Conservation (phyloP, 2,797 vertebrate species). For the Coregonus suidteri region DNA sequence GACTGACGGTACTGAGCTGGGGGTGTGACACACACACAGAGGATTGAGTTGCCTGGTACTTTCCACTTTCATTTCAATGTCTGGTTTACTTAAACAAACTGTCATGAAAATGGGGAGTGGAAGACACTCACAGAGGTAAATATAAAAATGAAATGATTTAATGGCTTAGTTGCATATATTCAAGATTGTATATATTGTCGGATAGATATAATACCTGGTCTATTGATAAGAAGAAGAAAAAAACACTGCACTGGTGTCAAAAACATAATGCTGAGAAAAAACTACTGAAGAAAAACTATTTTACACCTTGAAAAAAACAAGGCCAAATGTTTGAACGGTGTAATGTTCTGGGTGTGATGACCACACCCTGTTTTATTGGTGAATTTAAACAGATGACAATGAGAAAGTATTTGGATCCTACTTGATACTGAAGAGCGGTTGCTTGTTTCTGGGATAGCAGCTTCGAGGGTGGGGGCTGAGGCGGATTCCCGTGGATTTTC, state of each 20-base stretch:
- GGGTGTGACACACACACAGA: conserved; percentile 42
- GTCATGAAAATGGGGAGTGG: conserved; percentile 19
- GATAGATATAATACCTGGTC: neutral
- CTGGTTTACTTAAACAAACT: conserved; percentile 10
- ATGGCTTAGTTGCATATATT: neutral
- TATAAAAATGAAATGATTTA: conserved; percentile 8
- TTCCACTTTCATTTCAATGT: neutral
- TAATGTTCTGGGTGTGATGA: conserved; percentile 12
- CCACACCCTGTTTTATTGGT: conserved; percentile 21
- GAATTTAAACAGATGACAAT: conserved; percentile 18
- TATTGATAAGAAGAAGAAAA: neutral
- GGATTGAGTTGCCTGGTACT: neutral
- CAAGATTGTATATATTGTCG: too few species aligned
- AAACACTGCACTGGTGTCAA: neutral
- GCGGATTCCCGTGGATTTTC: conserved; percentile 96
- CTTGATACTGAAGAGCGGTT: conserved; percentile 95
- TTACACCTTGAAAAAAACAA: neutral
- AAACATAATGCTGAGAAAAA: neutral
- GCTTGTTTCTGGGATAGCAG: conserved; percentile 89
- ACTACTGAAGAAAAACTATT: neutral
- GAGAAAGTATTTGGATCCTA: conserved; percentile 73
- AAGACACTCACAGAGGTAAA: conserved; percentile 28
- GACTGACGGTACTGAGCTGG: conserved; percentile 97
- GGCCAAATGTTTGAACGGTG: neutral
- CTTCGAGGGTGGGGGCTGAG: conserved; percentile 93